Percentiles rank a stretch among this genome's conserved stretches.
These are phyloP conservation scores for Melieria omissa DNA, from an alignment of 2,888 invertebrate genomes.

Conservation along the genomic window DNA sequence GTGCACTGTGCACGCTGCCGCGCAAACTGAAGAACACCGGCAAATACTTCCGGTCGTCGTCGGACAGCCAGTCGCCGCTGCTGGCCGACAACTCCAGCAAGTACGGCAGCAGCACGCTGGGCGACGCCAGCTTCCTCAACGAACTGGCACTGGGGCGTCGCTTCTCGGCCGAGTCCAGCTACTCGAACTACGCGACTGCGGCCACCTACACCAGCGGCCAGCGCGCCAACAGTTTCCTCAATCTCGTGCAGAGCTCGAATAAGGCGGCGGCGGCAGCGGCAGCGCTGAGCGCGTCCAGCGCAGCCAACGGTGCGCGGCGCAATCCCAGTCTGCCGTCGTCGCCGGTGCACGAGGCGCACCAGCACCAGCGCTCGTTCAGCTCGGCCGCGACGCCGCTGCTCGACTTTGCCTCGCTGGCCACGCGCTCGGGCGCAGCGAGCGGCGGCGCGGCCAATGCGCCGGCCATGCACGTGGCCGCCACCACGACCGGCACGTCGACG, in stretches of 20 bases:
- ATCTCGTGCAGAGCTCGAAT: conserved; percentile 69
- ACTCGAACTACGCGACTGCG: conserved; percentile 59
- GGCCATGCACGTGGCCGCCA: conserved; percentile 36
- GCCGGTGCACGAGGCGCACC: conserved; percentile 68
- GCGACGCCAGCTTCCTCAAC: conserved; percentile 73
- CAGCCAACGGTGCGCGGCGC: conserved; percentile 56
- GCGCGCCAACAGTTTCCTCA: conserved; percentile 78
- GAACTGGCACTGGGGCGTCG: conserved; percentile 66
- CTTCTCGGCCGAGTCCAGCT: conserved; percentile 69
- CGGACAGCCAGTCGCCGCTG: conserved; percentile 81
- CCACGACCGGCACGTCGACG: conserved; percentile 30
- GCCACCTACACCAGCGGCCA: conserved; percentile 61
- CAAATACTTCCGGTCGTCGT: conserved; percentile 65
- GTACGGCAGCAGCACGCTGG: conserved; percentile 76
- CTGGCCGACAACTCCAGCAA: conserved; percentile 73
- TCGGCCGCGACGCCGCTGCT: conserved; percentile 64
- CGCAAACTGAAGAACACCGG: conserved; percentile 63
- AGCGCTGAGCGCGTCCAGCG: conserved; percentile 31
- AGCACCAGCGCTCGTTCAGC: conserved; percentile 64
- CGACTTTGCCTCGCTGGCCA: conserved; percentile 60
- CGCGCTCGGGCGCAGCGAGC: conserved; percentile 50
- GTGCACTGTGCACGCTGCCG: conserved; percentile 75
- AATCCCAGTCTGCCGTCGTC: conserved; percentile 76
- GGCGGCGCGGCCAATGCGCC: conserved; percentile 38
- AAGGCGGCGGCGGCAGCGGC: conserved; percentile 41